Base-by-base conservation (phyloP, 1,140 invertebrate genomes). In the Centruroides sculpturatus region DNA sequence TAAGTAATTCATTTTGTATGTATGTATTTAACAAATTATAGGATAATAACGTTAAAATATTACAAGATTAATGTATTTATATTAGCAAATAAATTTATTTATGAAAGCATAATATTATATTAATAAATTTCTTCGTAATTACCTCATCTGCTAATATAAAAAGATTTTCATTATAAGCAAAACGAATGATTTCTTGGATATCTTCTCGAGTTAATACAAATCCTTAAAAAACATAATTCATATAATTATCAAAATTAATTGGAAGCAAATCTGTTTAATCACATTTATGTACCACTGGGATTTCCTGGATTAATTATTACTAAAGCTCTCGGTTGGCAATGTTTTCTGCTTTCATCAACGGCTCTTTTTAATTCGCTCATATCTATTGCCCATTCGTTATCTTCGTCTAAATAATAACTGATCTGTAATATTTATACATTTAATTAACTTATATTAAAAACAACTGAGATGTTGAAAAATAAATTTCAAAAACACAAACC, bases 281-380 rank as follows among this genome's bases (percentile, higher is more conserved):
- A 35, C 8, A 36, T 23, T 13, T 49, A 46, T 73, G 66, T 80
- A 67, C 92, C 95, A n/a, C 95, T 98, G 5, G 95, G 95, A 76
- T 99, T 99, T 46, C 96, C 96, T 4, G 96, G 96, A 78, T 99
- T 99, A 67, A 99, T 99, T 51, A 99, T 83, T n/a, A 95, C 92
- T 55, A 99, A 76, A 0, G 85, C 92, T 55, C 90, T 79, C 1
- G 92, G 90, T 68, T 84, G 81, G 72, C 84, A 87, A 0, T 73
- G 67, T 47, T 77, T 75, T 65, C 79, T 80, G 0, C 84, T 82
- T 67, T 91, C 87, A 3, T 76, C 72, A 11, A 86, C 75, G 0
- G 92, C 72, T 51, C 93, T 76, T 70, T 94, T 82, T 60, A 99
- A 75, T 75, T 99, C 96, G 2, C 69, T 59, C 4, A 85, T 75